These are phyloP conservation scores for Stylophora pistillata DNA, from an alignment of 64 coral and sea anemone species.

Conservation along the genomic window DNA sequence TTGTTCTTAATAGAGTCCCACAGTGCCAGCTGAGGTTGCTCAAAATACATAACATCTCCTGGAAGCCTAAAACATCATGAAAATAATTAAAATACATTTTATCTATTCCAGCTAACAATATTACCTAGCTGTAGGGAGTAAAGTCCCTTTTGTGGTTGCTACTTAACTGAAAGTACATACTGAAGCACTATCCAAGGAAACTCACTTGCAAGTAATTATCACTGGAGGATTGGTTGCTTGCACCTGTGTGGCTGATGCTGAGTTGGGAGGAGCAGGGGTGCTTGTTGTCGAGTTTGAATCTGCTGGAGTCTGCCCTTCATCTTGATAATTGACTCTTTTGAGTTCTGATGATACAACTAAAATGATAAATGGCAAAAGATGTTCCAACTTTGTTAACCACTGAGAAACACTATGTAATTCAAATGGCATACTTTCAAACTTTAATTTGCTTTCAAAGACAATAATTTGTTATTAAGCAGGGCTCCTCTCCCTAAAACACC, in stretches of 20 bases:
- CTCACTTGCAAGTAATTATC: conserved; percentile 67
- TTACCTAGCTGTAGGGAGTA: not conserved
- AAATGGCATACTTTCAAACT: too few relatives aligned
- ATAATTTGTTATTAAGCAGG: too few relatives aligned
- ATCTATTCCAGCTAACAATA: not conserved
- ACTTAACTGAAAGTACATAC: not conserved
- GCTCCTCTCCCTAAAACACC: too few relatives aligned
- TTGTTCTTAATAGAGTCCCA: conserved; percentile 89
- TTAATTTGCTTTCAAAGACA: too few relatives aligned
- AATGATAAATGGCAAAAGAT: not conserved
- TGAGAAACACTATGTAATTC: too few relatives aligned
- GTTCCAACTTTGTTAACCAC: too few relatives aligned
- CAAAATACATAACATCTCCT: conserved; percentile 81
- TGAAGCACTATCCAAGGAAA: not conserved
- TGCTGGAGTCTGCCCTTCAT: conserved; percentile 42
- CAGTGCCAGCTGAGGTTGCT: conserved; percentile 80
- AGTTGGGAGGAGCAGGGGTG: conserved; percentile 51
- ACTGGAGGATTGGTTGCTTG: conserved; percentile 60
- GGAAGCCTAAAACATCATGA: conserved; percentile 51
- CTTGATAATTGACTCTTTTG: conserved; percentile 68
- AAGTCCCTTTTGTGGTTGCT: not conserved
- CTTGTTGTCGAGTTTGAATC: conserved; percentile 54
- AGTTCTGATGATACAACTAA: conserved; percentile 86
- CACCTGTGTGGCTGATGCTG: conserved; percentile 58
- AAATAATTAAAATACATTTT: not conserved